Conservation (phyloP, 2,113 vertebrate genomes). For the Gobio gobio region DNA sequence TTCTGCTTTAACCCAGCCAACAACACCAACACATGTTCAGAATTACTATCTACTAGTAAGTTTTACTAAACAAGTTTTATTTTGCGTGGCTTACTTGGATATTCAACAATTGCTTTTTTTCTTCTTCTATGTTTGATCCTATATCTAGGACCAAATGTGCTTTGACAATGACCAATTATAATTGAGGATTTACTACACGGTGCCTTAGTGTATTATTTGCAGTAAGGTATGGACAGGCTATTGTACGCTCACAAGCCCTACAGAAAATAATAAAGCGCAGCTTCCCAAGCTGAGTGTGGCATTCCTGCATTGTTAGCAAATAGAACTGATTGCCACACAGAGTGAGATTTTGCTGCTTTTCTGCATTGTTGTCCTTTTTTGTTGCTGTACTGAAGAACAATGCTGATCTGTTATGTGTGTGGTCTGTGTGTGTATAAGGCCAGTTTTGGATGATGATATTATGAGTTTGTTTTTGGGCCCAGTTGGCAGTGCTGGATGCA, state of each 20-base stretch:
- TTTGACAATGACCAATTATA: neutral
- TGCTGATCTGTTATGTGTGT: slow-evolving; percentile 28
- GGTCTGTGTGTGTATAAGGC: slow-evolving; percentile 7
- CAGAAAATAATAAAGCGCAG: neutral
- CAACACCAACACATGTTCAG: neutral
- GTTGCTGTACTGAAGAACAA: slow-evolving; percentile 31
- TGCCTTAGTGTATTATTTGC: neutral
- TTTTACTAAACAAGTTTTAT: neutral
- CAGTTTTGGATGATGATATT: neutral
- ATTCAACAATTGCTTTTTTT: neutral
- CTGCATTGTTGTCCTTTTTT: slow-evolving; percentile 15
- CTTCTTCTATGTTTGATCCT: neutral
- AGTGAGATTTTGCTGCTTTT: slow-evolving; percentile 42
- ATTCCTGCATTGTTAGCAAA: slow-evolving; percentile 27
- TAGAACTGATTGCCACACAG: slow-evolving; percentile 10
- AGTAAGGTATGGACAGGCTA: neutral
- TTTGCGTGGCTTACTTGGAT: neutral
- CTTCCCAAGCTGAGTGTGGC: neutral
- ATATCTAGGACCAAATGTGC: neutral
- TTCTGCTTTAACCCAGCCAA: neutral
- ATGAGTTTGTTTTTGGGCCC: slow-evolving; percentile 23
- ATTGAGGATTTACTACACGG: neutral
- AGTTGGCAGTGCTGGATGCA: neutral
- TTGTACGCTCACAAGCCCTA: neutral
- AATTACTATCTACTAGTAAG: neutral